These are phyloP conservation scores for Aurelia sp. DNA, from an alignment of 30 jellyfish, hydroid and myxozoan species.

Conservation along the genomic window DNA sequence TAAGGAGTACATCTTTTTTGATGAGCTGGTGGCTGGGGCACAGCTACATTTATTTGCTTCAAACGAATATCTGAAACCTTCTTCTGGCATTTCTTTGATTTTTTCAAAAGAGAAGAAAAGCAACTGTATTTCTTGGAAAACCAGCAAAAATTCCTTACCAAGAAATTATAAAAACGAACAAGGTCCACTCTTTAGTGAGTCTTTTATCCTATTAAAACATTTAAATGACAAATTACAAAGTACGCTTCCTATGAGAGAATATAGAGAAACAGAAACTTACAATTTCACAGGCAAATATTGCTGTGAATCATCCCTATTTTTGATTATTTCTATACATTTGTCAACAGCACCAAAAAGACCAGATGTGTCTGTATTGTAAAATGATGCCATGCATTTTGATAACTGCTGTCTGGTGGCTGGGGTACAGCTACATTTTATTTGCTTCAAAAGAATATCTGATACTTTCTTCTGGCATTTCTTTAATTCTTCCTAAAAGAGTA, in stretches of 20 bases:
- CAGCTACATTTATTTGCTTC: conserved; percentile 80
- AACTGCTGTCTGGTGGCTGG: conserved; percentile 92
- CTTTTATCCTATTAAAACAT: too few species aligned
- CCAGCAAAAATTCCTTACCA: too few species aligned
- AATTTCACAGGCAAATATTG: conserved; percentile 70
- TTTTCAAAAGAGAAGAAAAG: conserved; percentile 42
- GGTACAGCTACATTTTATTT: conserved; percentile 77
- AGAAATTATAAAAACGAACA: too few species aligned
- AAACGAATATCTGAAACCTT: conserved; percentile 72
- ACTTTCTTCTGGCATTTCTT: conserved; percentile 83
- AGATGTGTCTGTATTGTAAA: conserved; percentile 70
- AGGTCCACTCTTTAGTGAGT: too few species aligned
- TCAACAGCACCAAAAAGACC: conserved; percentile 86
- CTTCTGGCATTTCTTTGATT: conserved; percentile 74
- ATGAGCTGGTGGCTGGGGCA: conserved; percentile 65
- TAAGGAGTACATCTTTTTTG: too few species aligned
- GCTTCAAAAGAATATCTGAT: conserved; percentile 72
- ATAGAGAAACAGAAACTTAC: conserved; percentile 58
- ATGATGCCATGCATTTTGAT: conserved; percentile 82
- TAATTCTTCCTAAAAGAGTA: conserved; percentile 69
- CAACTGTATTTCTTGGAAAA: too few species aligned
- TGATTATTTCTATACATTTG: conserved; percentile 77
- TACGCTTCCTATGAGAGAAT: too few species aligned
- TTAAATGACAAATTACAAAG: too few species aligned
- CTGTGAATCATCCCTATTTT: conserved; percentile 85